Evolutionary conservation across 2,113 vertebrate genomes (phyloP).

Genomic region (Saccopteryx bilineata): DNA sequence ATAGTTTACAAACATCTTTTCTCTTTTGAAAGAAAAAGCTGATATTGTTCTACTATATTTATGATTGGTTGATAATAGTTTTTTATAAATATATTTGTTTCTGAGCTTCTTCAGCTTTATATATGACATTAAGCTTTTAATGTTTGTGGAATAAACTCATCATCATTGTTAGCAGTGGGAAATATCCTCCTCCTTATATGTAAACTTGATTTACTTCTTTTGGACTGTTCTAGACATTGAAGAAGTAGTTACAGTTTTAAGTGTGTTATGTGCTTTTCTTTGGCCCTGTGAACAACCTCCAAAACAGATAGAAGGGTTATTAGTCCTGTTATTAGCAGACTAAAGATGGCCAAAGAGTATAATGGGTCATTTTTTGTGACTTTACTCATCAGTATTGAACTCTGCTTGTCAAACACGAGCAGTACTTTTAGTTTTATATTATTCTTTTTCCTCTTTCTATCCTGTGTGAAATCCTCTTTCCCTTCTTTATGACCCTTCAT

Average conservation of each 20-base stretch:
- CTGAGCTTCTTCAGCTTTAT: slow-evolving; percentile 1
- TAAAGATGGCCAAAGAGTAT: neutral
- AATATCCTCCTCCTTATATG: neutral
- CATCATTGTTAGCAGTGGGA: neutral
- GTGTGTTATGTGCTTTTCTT: neutral
- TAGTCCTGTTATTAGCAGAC: neutral
- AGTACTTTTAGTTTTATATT: neutral
- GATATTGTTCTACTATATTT: neutral
- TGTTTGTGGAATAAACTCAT: slow-evolving; percentile 28
- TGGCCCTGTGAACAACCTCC: neutral
- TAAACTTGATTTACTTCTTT: slow-evolving; percentile 54
- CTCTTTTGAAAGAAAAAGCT: neutral
- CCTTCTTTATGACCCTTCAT: neutral
- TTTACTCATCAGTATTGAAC: neutral
- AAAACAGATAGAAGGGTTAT: neutral
- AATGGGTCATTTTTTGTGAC: neutral
- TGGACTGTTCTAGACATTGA: slow-evolving; percentile 29
- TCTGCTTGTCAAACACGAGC: neutral
- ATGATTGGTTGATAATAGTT: slow-evolving; percentile 1
- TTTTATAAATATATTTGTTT: slow-evolving; percentile 53
- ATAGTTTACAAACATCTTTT: neutral
- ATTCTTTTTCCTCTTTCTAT: neutral
- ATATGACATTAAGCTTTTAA: neutral
- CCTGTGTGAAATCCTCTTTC: neutral
- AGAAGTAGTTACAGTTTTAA: slow-evolving; percentile 53